phyloP scores from a whole-genome alignment of 1,140 invertebrate species.

The Rhysida immarginata region DNA sequence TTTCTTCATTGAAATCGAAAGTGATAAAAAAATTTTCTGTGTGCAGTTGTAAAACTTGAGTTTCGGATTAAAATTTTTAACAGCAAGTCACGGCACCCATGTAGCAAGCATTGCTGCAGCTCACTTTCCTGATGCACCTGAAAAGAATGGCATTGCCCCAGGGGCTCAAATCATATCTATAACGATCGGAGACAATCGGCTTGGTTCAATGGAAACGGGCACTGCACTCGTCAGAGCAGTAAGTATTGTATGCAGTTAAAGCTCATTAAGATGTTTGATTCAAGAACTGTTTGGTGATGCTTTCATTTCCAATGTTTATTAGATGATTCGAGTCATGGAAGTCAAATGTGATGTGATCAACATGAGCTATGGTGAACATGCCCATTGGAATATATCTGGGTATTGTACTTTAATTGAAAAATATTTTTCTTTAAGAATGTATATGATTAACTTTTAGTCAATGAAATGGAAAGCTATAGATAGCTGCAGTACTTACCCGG shows the following conservation, averaged over 20 bases:
- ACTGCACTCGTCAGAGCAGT: constrained; percentile 79
- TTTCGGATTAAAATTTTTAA: constrained; percentile 20
- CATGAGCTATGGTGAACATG: constrained; percentile 94
- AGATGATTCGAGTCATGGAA: constrained; percentile 38
- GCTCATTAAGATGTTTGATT: too few relatives aligned
- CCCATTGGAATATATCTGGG: constrained; percentile 80
- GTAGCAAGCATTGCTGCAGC: constrained; percentile 90
- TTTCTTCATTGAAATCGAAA: background rate
- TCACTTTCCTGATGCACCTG: constrained; percentile 74
- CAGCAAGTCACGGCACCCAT: constrained; percentile 89
- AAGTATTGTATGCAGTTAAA: too few relatives aligned
- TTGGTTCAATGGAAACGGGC: constrained; percentile 92
- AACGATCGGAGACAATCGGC: constrained; percentile 72
- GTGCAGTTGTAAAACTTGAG: background rate
- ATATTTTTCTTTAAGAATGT: background rate
- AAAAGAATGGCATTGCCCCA: constrained; percentile 86
- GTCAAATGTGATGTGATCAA: constrained; percentile 68
- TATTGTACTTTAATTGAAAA: constrained; percentile 26
- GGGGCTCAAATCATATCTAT: constrained; percentile 91
- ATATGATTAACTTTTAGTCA: background rate
- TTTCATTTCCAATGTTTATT: too few relatives aligned
- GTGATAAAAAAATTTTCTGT: background rate
- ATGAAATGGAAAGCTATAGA: too few relatives aligned
- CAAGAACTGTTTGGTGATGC: too few relatives aligned
- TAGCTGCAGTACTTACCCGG: too few relatives aligned